Conservation (phyloP, 2,113 vertebrate genomes). For the Myocastor coypus region DNA sequence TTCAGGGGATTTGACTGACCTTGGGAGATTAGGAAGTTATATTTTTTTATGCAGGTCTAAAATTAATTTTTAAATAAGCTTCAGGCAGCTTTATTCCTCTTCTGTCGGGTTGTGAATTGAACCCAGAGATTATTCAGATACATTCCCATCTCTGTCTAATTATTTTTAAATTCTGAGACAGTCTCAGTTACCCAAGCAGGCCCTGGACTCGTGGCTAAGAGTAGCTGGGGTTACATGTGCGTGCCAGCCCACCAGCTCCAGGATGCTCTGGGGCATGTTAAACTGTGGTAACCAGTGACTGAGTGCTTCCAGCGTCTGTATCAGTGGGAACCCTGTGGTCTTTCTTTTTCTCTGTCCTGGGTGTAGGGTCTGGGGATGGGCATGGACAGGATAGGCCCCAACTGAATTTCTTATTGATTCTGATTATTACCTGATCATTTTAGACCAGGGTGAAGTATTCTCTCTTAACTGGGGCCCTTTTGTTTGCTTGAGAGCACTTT, state of each 20-base stretch:
- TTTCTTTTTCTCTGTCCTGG: slow-evolving; percentile 2
- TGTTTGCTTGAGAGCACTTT: slow-evolving; percentile 60
- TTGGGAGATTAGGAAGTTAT: too few relatives aligned
- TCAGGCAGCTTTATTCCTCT: background rate
- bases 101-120: background rate
- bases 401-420: slow-evolving; percentile 69
- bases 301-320: background rate
- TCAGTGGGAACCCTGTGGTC: background rate
- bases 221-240: background rate
- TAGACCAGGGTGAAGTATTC: slow-evolving; percentile 71
- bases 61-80: background rate
- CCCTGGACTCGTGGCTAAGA: background rate
- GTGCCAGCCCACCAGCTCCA: background rate
- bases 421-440: slow-evolving; percentile 80
- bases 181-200: background rate
- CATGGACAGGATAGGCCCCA: background rate
- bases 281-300: background rate
- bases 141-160: background rate
- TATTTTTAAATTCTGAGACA: background rate
- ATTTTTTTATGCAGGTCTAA: too few relatives aligned
- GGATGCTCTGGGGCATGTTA: background rate
- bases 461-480: slow-evolving; percentile 77
- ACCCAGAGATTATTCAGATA: background rate
- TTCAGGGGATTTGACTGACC: too few relatives aligned
- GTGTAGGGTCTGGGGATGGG: background rate